Conservation (phyloP, 2,113 vertebrate genomes). For the Holacanthus passer region DNA sequence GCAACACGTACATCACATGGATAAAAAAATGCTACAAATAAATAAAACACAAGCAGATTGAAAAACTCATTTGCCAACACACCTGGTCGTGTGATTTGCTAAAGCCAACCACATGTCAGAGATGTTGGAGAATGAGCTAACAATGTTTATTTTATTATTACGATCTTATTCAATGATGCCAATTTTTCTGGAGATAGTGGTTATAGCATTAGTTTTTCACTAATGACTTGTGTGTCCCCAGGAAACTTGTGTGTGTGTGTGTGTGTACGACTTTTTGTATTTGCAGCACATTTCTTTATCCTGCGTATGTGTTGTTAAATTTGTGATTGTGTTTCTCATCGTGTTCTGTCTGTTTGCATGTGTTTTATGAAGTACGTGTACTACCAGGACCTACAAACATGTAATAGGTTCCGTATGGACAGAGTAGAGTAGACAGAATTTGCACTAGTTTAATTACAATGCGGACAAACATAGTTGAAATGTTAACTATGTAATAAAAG, state of each 20-base stretch:
- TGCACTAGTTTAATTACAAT: not conserved
- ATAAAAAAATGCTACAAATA: no score
- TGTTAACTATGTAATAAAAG: not conserved
- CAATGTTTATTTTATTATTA: conserved; percentile 23
- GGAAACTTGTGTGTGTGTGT: not conserved
- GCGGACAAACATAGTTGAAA: not conserved
- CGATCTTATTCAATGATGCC: not conserved
- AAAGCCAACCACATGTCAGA: not conserved
- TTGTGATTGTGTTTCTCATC: not conserved
- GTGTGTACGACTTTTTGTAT: not conserved
- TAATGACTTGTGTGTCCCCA: not conserved
- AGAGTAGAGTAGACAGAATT: not conserved
- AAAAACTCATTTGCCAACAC: no score
- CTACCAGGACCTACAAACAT: not conserved
- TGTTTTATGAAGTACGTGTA: not conserved
- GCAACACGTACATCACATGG: no score
- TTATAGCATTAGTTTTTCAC: not conserved
- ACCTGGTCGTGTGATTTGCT: no score
- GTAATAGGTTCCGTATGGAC: not conserved
- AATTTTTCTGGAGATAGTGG: not conserved
- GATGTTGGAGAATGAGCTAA: not conserved
- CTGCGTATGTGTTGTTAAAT: not conserved
- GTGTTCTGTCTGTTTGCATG: not conserved
- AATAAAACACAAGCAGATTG: not conserved
- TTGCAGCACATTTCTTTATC: not conserved